Percentiles rank a stretch among this genome's conserved stretches.
Evolutionary conservation across 1,140 invertebrate genomes (phyloP).

Genomic region (Parapsyche elsis): DNA sequence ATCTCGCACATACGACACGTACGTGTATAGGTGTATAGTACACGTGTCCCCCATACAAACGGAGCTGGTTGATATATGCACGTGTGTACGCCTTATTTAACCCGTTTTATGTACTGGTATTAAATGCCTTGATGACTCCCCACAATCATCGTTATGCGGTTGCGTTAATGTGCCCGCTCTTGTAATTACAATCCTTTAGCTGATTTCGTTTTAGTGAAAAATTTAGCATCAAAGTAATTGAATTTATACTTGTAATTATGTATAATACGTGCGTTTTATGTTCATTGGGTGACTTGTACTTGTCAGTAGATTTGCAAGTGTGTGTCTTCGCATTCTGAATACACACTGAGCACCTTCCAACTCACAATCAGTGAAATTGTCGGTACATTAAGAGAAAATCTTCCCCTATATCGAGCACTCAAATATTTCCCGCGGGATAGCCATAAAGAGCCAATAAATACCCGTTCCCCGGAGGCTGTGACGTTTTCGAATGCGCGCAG

Average conservation of each 20-base stretch:
- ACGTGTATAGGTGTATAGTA: not conserved
- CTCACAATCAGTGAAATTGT: slow-evolving; percentile 32
- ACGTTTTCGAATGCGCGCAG: too few relatives aligned
- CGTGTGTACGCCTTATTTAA: not conserved
- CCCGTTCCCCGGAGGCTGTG: not conserved
- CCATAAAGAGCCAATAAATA: slow-evolving; percentile 40
- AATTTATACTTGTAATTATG: too few relatives aligned
- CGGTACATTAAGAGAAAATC: slow-evolving; percentile 27
- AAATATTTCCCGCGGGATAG: slow-evolving; percentile 27
- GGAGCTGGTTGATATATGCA: not conserved
- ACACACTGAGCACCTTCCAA: not conserved
- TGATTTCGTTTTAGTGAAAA: not conserved
- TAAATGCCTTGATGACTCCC: slow-evolving; percentile 23
- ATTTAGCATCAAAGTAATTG: too few relatives aligned
- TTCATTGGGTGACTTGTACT: not conserved
- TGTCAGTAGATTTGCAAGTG: too few relatives aligned
- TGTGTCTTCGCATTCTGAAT: not conserved
- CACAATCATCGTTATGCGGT: slow-evolving; percentile 11
- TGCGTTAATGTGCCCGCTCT: not conserved
- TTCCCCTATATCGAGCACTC: slow-evolving; percentile 28
- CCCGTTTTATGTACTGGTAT: slow-evolving; percentile 4
- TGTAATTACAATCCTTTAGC: not conserved
- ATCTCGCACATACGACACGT: slow-evolving; percentile 17
- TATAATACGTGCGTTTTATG: not conserved
- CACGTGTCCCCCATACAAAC: not conserved